Evolutionary conservation across 2,113 vertebrate species (phyloP), one percentile per base, ranked within the genome.

Genomic region (Triplophysa tibetana): DNA sequence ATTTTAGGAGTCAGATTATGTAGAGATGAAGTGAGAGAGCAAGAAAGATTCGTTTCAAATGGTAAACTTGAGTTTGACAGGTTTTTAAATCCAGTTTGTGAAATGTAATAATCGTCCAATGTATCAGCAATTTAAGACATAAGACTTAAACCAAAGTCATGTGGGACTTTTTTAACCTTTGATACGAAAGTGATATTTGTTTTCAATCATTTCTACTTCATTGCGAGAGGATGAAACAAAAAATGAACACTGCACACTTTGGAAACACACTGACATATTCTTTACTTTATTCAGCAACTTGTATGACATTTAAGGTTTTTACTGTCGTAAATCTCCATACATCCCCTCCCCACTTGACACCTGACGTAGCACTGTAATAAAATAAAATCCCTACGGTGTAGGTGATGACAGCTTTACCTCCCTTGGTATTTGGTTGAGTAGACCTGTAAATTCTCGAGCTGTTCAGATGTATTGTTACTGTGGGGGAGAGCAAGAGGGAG

Each of bases 191-290:
- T 58, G 8, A 21, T n/a, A 17, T 52, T 16, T 17, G 16, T 14
- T 52, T 52, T 17, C 13, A 52, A 19, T 21, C 7, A 9, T 65
- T 41, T 21, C 19, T n/a, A 64, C 21, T 48, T 58, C 3, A 41
- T 21, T 43, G 61, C 29, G 14, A 62, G 19, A 70, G 64, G 14
- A 23, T 75, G 26, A 83, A 75, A 33, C 21, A 67, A 70, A 43
- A 11, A 63, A 33, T 63, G 17, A 29, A 24, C 64, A 17, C 17
- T 52, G n/a, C 10, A 21, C n/a, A 54, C 16, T 66, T 24, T 33
- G 45, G 41, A 17, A 64, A 81, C 60, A 21, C 54, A 69, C 13
- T 61, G 1, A 74, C 45, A 74, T 75, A 48, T 50, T 61, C 68
- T 41, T 43, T 63, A 26, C 38, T 50, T 73, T 45, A 79, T 72